These are phyloP conservation scores for Drosophila hydei DNA, from an alignment of 1,140 invertebrate genomes.

Conservation along the genomic window DNA sequence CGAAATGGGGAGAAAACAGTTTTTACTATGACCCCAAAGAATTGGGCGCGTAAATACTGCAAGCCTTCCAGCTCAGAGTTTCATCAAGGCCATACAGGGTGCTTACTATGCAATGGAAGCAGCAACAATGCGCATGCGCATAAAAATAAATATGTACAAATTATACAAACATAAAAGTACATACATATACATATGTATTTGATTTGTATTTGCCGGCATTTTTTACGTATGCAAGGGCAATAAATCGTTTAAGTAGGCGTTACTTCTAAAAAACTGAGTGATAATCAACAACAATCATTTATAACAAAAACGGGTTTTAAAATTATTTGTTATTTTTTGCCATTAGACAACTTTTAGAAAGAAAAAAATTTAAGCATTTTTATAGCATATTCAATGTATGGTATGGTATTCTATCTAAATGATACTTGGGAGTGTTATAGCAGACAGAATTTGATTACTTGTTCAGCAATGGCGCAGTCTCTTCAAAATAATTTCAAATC, in stretches of 20 bases:
- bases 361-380: no score
- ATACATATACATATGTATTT: neutral
- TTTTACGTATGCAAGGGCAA: neutral
- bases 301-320: no score
- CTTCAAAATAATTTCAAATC: neutral
- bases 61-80: slow-evolving; percentile 28
- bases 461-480: neutral
- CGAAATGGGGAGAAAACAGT: slow-evolving; percentile 38
- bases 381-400: no score
- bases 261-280: neutral
- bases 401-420: neutral
- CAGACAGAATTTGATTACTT: neutral
- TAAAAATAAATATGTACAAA: slow-evolving; percentile 1
- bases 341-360: no score
- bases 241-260: neutral
- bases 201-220: slow-evolving; percentile 11
- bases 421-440: neutral
- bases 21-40: slow-evolving; percentile 65
- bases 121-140: slow-evolving; percentile 47
- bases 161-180: neutral
- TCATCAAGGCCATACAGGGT: slow-evolving; percentile 42
- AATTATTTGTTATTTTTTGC: no score
- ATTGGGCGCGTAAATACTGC: slow-evolving; percentile 61
- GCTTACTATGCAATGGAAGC: slow-evolving; percentile 31
- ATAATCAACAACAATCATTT: no score